Base-by-base conservation (phyloP, 1,140 invertebrate species). In the Lysiphlebus fabarum region DNA sequence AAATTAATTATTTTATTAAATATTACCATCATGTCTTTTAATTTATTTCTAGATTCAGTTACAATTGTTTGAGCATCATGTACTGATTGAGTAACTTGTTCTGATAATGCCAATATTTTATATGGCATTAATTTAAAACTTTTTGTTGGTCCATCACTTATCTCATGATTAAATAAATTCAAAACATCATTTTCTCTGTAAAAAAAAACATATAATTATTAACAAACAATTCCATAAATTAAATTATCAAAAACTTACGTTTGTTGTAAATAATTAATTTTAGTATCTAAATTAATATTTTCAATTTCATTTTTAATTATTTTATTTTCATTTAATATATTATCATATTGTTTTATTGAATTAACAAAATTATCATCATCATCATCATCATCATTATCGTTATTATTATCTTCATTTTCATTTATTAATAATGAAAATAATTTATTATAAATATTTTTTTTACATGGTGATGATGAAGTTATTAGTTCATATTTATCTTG, bases 11-110 rank as follows among this genome's bases (percentile, higher is more conserved):
- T n/a, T n/a, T n/a, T n/a, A n/a, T n/a, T n/a, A n/a, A n/a, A n/a
- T n/a, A n/a, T n/a, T 69, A 76, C 74, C 38, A 65, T 56, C 51
- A 67, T 65, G 36, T 69, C 64, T 62, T 73, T 76, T n/a, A 71
- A 66, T 65, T 68, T 69, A 54, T 69, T 70, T 56, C 69, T 66
- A 36, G 67, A 58, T n/a, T 53, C 51, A 53, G 45, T 58, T 40
- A 74, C 53, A n/a, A 65, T 54, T 2, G 48, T 59, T 62, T 73
- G 58, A 36, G 69, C 54, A 4, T 63, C 17, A 53, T 67, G 41
- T 3, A 71, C 53, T 42, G 60, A 57, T 17, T 44, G 65, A n/a
- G n/a, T 58, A n/a, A 50, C 56, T 37, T 66, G 57, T 9, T 69
- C 58, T 9, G 72, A 53, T 61, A 67, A 53, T 10, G 49, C 50